Conservation (phyloP, 2,797 vertebrate genomes). For the Rhadinocentrus ornatus region DNA sequence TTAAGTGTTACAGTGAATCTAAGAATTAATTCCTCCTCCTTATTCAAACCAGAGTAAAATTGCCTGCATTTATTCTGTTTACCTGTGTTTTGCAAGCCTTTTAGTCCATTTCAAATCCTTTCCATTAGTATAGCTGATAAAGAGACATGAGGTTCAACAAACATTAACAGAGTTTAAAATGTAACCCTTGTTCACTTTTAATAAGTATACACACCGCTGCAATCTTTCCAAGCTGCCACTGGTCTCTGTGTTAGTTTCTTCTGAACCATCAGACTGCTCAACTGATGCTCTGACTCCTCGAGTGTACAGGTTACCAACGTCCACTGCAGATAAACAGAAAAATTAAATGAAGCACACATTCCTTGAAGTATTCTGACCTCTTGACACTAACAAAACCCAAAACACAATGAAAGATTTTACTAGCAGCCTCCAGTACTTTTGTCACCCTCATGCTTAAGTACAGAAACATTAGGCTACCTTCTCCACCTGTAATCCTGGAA, state of each 20-base stretch:
- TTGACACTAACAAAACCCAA: not conserved
- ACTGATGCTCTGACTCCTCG: slow-evolving; percentile 65
- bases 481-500: slow-evolving; percentile 57
- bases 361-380: not conserved
- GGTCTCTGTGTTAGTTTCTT: slow-evolving; percentile 26
- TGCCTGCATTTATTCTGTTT: slow-evolving; percentile 27
- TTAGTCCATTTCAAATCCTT: slow-evolving; percentile 79
- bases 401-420: not conserved
- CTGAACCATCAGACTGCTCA: slow-evolving; percentile 23
- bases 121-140: slow-evolving; percentile 46
- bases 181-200: not conserved
- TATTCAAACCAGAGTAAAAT: not conserved
- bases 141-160: not conserved
- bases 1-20: not conserved
- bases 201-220: not conserved
- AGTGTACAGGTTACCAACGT: slow-evolving; percentile 79
- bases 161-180: not conserved
- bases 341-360: not conserved
- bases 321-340: slow-evolving; percentile 72
- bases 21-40: not conserved
- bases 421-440: not conserved
- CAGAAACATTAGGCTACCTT: not conserved
- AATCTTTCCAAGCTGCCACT: slow-evolving; percentile 72
- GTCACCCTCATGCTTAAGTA: not conserved
- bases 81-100: slow-evolving; percentile 85